phyloP scores from a whole-genome alignment of 1,140 invertebrate species.

The Drosophila bipectinata region DNA sequence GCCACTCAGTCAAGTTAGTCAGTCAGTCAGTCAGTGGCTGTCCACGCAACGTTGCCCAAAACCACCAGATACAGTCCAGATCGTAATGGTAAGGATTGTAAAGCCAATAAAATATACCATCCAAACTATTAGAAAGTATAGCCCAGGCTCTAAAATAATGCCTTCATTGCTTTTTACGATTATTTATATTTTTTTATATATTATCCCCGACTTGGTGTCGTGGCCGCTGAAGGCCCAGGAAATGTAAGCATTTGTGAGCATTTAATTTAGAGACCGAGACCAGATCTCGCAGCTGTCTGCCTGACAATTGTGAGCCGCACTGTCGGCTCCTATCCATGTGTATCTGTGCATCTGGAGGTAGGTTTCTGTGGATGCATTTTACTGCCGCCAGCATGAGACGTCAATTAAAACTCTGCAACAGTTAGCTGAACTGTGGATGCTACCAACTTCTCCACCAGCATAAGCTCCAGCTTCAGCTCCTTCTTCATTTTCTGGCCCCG shows the following conservation, averaged over 20 bases:
- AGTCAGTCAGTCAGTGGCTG: constrained; percentile 27
- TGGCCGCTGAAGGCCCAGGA: background rate
- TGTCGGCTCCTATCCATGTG: constrained; percentile 24
- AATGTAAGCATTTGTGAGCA: background rate
- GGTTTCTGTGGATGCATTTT: constrained; percentile 51
- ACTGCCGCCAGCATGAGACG: constrained; percentile 46
- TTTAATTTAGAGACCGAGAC: background rate
- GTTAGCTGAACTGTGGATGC: constrained; percentile 46
- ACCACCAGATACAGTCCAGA: constrained; percentile 22
- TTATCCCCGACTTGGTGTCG: background rate
- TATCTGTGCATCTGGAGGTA: constrained; percentile 2
- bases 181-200: background rate
- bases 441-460: constrained; percentile 23
- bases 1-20: constrained; percentile 21
- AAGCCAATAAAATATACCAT: background rate
- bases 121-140: background rate
- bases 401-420: constrained; percentile 49
- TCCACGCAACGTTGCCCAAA: constrained; percentile 41
- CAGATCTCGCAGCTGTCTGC: constrained; percentile 8
- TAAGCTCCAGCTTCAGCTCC: background rate
- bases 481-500: constrained; percentile 26
- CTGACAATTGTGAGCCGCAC: constrained; percentile 27
- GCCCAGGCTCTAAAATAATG: background rate
- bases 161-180: background rate
- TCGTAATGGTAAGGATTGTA: constrained; percentile 1